Conservation (phyloP, 1,140 invertebrate genomes). For the Sinella curviseta region DNA sequence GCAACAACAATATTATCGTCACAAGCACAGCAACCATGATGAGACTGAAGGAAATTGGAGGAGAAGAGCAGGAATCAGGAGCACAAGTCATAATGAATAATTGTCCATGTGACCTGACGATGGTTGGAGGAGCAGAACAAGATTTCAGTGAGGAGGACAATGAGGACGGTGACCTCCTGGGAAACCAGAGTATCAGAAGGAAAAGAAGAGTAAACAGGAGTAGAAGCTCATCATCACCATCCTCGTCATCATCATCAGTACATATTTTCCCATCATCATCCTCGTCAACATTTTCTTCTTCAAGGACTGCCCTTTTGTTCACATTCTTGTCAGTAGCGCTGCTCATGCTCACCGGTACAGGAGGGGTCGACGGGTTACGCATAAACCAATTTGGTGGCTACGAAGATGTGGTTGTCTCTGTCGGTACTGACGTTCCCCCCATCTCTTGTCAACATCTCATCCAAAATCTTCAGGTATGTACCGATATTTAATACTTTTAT, state of each 20-base stretch:
- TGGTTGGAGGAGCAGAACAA: not conserved
- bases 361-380: constrained; percentile 14
- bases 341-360: not conserved
- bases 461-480: constrained; percentile 31
- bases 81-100: constrained; percentile 20
- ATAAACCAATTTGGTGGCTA: constrained; percentile 35
- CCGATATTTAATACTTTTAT: not conserved
- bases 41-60: not conserved
- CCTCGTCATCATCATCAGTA: too few relatives aligned
- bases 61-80: not conserved
- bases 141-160: not conserved
- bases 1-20: not conserved
- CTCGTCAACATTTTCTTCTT: constrained; percentile 5
- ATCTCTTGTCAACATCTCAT: constrained; percentile 39
- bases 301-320: constrained; percentile 14
- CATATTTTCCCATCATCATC: constrained; percentile 14
- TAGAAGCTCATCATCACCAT: not conserved
- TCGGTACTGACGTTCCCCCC: constrained; percentile 38
- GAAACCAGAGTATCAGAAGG: not conserved
- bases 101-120: constrained; percentile 23
- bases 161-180: constrained; percentile 17
- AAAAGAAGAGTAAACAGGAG: constrained; percentile 9
- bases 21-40: constrained; percentile 6
- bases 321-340: constrained; percentile 14
- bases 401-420: constrained; percentile 32